Evolutionary conservation across 1,140 invertebrate genomes (phyloP).

Genomic region (Aradophagus sp.): DNA sequence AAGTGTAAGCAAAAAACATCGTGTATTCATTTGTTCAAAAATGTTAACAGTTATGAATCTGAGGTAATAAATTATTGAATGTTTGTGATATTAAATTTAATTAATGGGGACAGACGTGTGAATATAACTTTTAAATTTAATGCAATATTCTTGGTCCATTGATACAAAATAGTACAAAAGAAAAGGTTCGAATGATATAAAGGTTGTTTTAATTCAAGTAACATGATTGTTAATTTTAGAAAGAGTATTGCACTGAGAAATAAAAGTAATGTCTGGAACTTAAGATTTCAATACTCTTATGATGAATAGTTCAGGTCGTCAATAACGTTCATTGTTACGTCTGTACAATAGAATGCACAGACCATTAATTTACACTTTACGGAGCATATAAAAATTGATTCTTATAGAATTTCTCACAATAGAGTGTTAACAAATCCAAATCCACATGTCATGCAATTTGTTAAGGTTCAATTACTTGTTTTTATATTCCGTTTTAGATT

Average conservation of each 20-base stretch:
- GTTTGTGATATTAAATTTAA: no score
- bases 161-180: no score
- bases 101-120: no score
- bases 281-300: constrained; percentile 25
- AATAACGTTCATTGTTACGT: constrained; percentile 40
- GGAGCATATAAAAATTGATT: constrained; percentile 35
- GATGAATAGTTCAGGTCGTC: constrained; percentile 34
- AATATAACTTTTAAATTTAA: no score
- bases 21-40: no score
- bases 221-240: constrained; percentile 10
- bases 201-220: constrained; percentile 3
- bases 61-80: no score
- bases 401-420: constrained; percentile 27
- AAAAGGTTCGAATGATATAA: no score
- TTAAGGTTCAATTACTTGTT: no score
- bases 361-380: constrained; percentile 41
- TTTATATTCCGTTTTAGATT: no score
- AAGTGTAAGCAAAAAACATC: no score
- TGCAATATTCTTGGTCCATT: no score
- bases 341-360: constrained; percentile 38
- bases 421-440: constrained; percentile 16
- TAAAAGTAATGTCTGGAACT: constrained; percentile 18
- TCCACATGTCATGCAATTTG: background rate
- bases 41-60: no score
- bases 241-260: constrained; percentile 1